Evolutionary conservation across 92 coral and sea anemone species (phyloP), one percentile per base, ranked within the genome.

Genomic region (Paragorgia papillata): DNA sequence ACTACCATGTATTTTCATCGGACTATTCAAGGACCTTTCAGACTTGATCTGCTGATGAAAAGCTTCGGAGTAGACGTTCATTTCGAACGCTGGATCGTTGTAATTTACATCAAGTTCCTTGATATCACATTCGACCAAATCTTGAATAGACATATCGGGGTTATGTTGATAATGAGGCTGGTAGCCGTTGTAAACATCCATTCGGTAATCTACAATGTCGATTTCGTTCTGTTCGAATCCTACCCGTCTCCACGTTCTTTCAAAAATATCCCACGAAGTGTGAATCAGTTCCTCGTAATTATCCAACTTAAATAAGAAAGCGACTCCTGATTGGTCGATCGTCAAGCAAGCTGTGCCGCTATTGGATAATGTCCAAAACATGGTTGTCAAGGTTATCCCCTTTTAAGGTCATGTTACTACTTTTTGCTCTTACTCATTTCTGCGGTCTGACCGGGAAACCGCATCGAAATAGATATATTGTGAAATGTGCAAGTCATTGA

Each of bases 391-490:
- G 89, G 89, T 70, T 76, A 77, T 54, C 48, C 78, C 98, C 98
- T 85, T 76, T 90, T 88, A 94, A 84, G 98, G 98, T 85, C 90
- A 87, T 75, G 92, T 94, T 94, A 94, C 98, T 94, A 94, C 98
- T 90, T 94, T 94, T 86, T 82, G 97, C 83, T 61, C 90, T 89
- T 91, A 89, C 95, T 85, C 90, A 94, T 88, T 89, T 86, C 82
- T 89, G 85, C 90, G 91, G 97, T 81, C 83, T 90, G 93, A 85
- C 64, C 84, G 62, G 43, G 32, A 70, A 86, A 79, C 90, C 85
- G 76, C 84, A 35, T 71, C 4, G 69, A 20, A 39, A 63, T 19
- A 31, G 54, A 53, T 29, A 49, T 31, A 8, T 51, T 18, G 53
- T 12, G 53, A 48, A 68, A 54, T 57, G 29, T 32, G 25, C 32